phyloP scores from a whole-genome alignment of 1,140 invertebrate species.

The Drosophila grimshawi region DNA sequence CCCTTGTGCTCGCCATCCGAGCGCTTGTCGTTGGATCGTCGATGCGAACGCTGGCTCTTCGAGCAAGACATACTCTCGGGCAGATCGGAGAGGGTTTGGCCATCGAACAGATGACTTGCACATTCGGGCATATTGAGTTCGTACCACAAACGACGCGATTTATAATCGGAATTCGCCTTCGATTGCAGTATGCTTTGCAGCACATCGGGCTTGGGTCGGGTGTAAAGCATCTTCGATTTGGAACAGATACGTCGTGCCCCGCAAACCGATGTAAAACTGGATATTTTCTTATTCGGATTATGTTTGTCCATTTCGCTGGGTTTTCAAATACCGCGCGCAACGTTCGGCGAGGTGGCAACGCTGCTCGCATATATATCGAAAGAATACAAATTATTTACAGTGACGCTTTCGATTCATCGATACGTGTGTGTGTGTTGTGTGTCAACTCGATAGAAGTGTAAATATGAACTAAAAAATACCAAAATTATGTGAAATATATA shows the following conservation, averaged over 20 bases:
- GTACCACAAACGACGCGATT: slow-evolving; percentile 77
- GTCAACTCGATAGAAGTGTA: slow-evolving; percentile 32
- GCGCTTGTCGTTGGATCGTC: slow-evolving; percentile 16
- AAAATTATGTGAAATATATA: slow-evolving; percentile 3
- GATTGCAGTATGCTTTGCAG: slow-evolving; percentile 74
- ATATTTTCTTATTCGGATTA: slow-evolving; percentile 64
- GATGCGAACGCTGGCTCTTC: slow-evolving; percentile 31
- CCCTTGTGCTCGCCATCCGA: slow-evolving; percentile 9
- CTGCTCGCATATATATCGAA: slow-evolving; percentile 35
- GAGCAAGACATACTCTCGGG: slow-evolving; percentile 66
- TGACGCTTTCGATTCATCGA: slow-evolving; percentile 42
- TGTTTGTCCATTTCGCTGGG: slow-evolving; percentile 48
- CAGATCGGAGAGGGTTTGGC: slow-evolving; percentile 69
- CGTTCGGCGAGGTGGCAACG: slow-evolving; percentile 23
- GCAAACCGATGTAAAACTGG: slow-evolving; percentile 67
- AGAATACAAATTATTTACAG: slow-evolving; percentile 21
- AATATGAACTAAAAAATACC: slow-evolving; percentile 26
- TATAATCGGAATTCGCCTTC: slow-evolving; percentile 79
- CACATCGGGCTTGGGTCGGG: slow-evolving; percentile 75
- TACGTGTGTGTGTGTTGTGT: slow-evolving; percentile 3
- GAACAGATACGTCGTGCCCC: slow-evolving; percentile 59
- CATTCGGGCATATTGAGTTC: slow-evolving; percentile 83
- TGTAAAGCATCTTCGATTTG: slow-evolving; percentile 74
- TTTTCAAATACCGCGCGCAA: slow-evolving; percentile 39
- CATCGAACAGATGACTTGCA: slow-evolving; percentile 70